Base-by-base conservation (phyloP, 2,888 invertebrate genomes). In the Tridacna gigas region DNA sequence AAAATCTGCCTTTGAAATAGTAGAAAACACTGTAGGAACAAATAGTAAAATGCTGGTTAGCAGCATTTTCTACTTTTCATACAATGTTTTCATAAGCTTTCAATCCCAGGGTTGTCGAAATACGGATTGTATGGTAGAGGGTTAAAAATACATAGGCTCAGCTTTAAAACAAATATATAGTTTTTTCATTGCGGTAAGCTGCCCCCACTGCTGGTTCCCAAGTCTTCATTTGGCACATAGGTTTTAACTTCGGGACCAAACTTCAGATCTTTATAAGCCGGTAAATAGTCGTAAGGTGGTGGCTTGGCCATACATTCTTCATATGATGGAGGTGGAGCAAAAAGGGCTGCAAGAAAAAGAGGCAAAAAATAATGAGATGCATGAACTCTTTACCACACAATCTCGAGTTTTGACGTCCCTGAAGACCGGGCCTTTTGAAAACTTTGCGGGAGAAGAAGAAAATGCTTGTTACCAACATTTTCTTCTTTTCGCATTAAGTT, bases 211-310 rank as follows among this genome's bases (percentile, higher is more conserved):
- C 69, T 69, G 20, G 69, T 69, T 20, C 69, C 37, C 20, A 45
- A n/a, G 9, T 69, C 20, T 4, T 45, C 47, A 28, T 12, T 45
- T 7, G 20, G 18, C 18, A 28, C 47, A n/a, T 12, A 22, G 25
- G 25, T 26, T 65, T 65, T 65, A 65, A 37, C 37, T 37, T 74
- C 56, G 22, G 25, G 26, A 22, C 51, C 73, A 67, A 67, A 67
- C 9, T 37, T 67, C 67, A 67, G 67, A 67, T 67, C 69, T 69
- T 69, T 69, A 47, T 69, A 69, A 12, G 69, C 69, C 45, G 69
- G 69, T 45, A 69, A 69, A 45, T 47, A 69, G 22, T 69, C 69
- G 22, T 69, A 69, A 3, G 69, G 47, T n/a, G 69, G 69, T 15
- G 69, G 47, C 11, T 28, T 12, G n/a, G 25, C 69, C 69, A 69